phyloP scores from a whole-genome alignment of 53 echinoderm and acorn worm species.

The Hippasteria phrygiana region DNA sequence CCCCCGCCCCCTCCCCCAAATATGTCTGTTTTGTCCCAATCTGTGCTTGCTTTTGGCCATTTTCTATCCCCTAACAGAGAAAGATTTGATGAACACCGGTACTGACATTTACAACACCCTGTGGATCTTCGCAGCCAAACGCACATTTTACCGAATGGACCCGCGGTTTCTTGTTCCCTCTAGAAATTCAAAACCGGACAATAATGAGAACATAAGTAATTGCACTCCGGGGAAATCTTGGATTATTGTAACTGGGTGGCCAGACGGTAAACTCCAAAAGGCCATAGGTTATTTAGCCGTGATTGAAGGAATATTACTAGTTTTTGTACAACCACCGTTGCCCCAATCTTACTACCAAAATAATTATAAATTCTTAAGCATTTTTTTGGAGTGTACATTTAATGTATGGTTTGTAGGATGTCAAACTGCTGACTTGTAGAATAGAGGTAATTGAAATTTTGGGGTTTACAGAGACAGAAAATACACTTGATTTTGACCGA shows the following conservation, averaged over 20 bases:
- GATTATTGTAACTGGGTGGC: not conserved
- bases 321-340: not conserved
- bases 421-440: too few relatives aligned
- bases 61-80: not conserved
- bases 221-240: constrained; percentile 37
- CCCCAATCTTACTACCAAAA: too few relatives aligned
- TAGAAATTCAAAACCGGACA: constrained; percentile 47
- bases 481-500: too few relatives aligned
- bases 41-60: not conserved
- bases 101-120: constrained; percentile 41
- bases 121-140: not conserved
- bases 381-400: too few relatives aligned
- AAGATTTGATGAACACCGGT: constrained; percentile 20
- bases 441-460: too few relatives aligned
- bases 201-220: constrained; percentile 59
- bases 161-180: not conserved
- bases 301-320: not conserved
- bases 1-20: too few relatives aligned
- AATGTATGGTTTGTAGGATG: too few relatives aligned
- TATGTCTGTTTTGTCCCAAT: too few relatives aligned
- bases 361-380: too few relatives aligned
- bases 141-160: constrained; percentile 1
- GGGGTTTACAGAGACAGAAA: too few relatives aligned
- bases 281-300: not conserved
- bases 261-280: not conserved